Evolutionary conservation across 2,113 vertebrate species (phyloP), one percentile per base, ranked within the genome.

Genomic region (Campylorhamphus procurvoides): DNA sequence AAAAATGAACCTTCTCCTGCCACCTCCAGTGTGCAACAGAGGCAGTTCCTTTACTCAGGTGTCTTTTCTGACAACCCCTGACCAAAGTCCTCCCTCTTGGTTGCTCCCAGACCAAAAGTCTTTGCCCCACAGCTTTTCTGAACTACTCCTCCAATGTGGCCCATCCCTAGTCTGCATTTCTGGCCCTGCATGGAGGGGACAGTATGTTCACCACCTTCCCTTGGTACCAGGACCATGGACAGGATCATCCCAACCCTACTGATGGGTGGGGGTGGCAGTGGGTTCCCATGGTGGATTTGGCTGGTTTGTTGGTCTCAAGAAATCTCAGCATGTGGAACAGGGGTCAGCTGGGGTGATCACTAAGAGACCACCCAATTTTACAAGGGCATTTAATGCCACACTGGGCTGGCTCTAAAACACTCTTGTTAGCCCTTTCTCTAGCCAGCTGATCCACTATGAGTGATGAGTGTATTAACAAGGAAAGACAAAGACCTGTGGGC

Each of bases 261-360:
- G 77, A 37, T 1, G 6, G 58, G 37, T 37, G 64, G 35, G 8
- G 11, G 31, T 40, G 39, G 16, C 0, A 2, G 24, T 53, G 55
- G 18, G 14, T 87, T 37, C 31, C 46, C 0, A 0, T n/a, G 35
- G 16, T 86, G 40, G 59, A 52, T 64, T 68, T 76, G 39, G 3
- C 13, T 68, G 40, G 13, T 71, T 23, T 29, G 9, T 4, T 58
- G 82, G 55, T 22, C 42, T 75, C 35, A 39, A 72, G 29, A 6
- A 33, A 37, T 11, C 27, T 40, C n/a, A 35, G 44, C 0, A 1
- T 22, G 25, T 7, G 3, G 40, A 77, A 42, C 6, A 2, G 64
- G 40, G 10, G 4, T 25, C 56, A 87, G 46, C 46, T 60, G 23
- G 12, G 29, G 3, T 28, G 24, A 42, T 31, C 47, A 50, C 25